phyloP scores from a whole-genome alignment of 2,797 vertebrate genomes.

The Pteropus rufus region DNA sequence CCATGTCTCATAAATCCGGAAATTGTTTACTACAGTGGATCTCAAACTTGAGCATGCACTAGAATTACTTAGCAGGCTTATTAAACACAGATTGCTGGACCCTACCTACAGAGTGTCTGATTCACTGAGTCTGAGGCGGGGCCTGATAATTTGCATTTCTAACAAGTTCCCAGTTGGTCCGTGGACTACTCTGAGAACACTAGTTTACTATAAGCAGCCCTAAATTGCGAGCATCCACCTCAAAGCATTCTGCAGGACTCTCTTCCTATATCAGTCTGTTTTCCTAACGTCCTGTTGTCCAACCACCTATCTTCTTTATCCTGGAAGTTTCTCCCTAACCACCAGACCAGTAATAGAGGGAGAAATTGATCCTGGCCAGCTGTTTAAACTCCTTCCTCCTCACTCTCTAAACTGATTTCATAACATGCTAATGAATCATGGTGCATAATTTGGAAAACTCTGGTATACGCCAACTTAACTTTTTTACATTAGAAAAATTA shows the following conservation, averaged over 20 bases:
- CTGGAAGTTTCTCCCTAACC: neutral
- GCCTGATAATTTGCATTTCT: neutral
- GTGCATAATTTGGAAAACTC: neutral
- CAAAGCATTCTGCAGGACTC: neutral
- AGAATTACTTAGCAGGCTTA: neutral
- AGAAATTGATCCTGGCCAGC: neutral
- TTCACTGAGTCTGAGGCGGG: neutral
- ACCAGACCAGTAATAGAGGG: neutral
- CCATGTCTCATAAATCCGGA: neutral
- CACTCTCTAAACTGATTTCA: neutral
- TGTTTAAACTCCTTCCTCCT: neutral
- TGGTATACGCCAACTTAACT: neutral
- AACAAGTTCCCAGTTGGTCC: neutral
- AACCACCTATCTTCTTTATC: neutral
- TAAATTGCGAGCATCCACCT: neutral
- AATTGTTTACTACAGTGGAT: neutral
- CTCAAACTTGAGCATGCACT: neutral
- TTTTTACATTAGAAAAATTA: slow-evolving; percentile 12
- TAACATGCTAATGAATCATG: neutral
- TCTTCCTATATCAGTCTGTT: neutral
- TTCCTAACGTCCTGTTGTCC: neutral
- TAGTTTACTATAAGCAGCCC: neutral
- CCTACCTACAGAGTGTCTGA: neutral
- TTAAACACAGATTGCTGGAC: neutral
- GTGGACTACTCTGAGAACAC: neutral